Conservation (phyloP, 2,888 invertebrate genomes). For the Drosophila hamatofila region DNA sequence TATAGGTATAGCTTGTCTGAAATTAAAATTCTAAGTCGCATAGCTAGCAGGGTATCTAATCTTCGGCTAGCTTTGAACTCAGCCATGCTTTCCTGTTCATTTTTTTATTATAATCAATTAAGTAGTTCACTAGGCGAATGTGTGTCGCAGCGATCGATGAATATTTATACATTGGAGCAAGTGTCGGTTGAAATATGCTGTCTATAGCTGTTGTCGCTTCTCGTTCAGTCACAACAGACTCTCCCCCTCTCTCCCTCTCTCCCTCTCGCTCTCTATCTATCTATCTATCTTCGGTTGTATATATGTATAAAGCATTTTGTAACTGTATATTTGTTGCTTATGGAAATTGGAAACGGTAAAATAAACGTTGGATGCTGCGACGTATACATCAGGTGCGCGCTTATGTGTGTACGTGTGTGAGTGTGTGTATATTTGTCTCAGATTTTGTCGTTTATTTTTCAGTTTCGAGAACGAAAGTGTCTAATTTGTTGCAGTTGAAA, state of each 20-base stretch:
- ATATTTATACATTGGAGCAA: conserved; percentile 68
- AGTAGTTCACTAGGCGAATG: conserved; percentile 59
- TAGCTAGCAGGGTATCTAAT: background rate
- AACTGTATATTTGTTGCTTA: conserved; percentile 70
- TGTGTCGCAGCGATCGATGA: conserved; percentile 68
- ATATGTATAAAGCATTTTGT: conserved; percentile 29
- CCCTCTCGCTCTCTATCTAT: background rate
- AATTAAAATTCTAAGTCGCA: background rate
- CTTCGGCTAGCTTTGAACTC: background rate
- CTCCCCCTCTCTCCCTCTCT: conserved; percentile 4
- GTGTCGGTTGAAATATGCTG: conserved; percentile 41
- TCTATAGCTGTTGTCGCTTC: background rate
- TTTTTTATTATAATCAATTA: conserved; percentile 68
- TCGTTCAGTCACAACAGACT: background rate
- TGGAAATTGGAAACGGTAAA: conserved; percentile 80
- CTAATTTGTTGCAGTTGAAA: conserved; percentile 49
- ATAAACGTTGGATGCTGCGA: conserved; percentile 45
- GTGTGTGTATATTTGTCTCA: conserved; percentile 9
- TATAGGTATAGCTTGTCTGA: background rate
- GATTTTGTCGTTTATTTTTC: conserved; percentile 5
- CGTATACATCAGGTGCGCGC: conserved; percentile 30
- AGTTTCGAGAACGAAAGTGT: conserved; percentile 73
- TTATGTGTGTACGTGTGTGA: conserved; percentile 1
- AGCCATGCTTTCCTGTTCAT: background rate
- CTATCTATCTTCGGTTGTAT: conserved; percentile 5